These are phyloP conservation scores for Ophiodon elongatus DNA, from an alignment of 2,113 vertebrate species.

Conservation along the genomic window DNA sequence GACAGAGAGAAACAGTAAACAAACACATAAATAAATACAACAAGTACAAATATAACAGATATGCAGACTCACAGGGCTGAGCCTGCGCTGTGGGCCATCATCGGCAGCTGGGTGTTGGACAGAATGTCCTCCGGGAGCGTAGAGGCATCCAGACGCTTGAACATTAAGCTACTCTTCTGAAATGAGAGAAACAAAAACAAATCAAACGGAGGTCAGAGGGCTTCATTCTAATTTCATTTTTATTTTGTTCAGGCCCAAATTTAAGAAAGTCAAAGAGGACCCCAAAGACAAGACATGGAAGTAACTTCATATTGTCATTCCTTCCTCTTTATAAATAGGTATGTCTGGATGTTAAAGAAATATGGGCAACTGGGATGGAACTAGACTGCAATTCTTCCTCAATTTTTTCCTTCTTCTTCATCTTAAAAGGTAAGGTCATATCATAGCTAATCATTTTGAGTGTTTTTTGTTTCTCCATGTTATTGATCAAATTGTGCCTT, in stretches of 20 bases:
- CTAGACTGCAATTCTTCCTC: neutral
- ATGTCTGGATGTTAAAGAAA: neutral
- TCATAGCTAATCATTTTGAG: neutral
- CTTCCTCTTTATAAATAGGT: neutral
- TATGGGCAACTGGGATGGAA: neutral
- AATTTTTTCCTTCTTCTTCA: neutral
- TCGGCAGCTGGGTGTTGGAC: conserved; percentile 90
- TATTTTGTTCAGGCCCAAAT: neutral
- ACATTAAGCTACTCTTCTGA: conserved; percentile 94
- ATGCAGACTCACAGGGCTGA: conserved; percentile 91
- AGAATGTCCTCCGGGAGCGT: conserved; percentile 93
- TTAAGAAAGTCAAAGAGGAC: neutral
- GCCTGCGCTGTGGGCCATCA: conserved; percentile 91
- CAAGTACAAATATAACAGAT: neutral
- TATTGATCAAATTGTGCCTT: neutral
- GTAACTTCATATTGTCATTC: neutral
- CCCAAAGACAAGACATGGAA: neutral
- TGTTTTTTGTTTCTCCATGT: neutral
- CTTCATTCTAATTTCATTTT: neutral
- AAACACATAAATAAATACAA: neutral
- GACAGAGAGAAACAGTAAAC: conserved; percentile 48
- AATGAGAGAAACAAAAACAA: conserved; percentile 14
- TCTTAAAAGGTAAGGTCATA: neutral
- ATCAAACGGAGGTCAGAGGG: neutral
- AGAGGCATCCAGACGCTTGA: conserved; percentile 94